Percentiles rank a stretch among this genome's conserved stretches.
phyloP scores from a whole-genome alignment of 2,888 invertebrate species.

The Drosophila affinis region DNA sequence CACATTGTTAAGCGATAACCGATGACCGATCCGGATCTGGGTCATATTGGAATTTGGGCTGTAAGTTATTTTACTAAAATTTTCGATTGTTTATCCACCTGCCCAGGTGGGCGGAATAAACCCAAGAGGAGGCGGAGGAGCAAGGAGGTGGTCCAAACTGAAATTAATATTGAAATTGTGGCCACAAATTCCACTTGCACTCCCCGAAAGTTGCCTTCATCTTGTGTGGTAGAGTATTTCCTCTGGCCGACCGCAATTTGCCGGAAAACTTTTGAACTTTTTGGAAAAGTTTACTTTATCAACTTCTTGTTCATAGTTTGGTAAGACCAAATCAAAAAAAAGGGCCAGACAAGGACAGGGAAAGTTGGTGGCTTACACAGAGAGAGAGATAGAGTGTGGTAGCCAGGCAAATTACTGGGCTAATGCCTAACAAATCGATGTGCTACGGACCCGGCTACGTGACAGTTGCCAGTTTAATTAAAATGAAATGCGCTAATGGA shows the following conservation, averaged over 20 bases:
- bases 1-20: slow-evolving; percentile 37
- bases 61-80: slow-evolving; percentile 36
- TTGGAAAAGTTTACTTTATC: slow-evolving; percentile 46
- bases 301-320: slow-evolving; percentile 45
- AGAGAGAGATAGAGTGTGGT: neutral
- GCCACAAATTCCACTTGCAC: slow-evolving; percentile 49
- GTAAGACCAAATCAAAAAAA: slow-evolving; percentile 41
- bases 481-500: slow-evolving; percentile 65
- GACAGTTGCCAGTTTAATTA: slow-evolving; percentile 68
- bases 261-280: slow-evolving; percentile 54
- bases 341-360: slow-evolving; percentile 17
- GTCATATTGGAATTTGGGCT: slow-evolving; percentile 23
- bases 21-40: slow-evolving; percentile 35
- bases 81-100: slow-evolving; percentile 18
- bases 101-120: slow-evolving; percentile 17
- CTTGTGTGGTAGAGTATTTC: slow-evolving; percentile 23
- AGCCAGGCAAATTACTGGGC: slow-evolving; percentile 31
- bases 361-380: neutral
- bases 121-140: no score
- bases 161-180: slow-evolving; percentile 59
- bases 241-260: slow-evolving; percentile 45
- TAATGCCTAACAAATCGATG: slow-evolving; percentile 63
- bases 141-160: slow-evolving; percentile 1
- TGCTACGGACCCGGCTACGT: slow-evolving; percentile 45
- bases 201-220: slow-evolving; percentile 32